Evolutionary conservation across 2,888 invertebrate species (phyloP), one percentile per base, ranked within the genome.

Genomic region (Lysandra bellargus): DNA sequence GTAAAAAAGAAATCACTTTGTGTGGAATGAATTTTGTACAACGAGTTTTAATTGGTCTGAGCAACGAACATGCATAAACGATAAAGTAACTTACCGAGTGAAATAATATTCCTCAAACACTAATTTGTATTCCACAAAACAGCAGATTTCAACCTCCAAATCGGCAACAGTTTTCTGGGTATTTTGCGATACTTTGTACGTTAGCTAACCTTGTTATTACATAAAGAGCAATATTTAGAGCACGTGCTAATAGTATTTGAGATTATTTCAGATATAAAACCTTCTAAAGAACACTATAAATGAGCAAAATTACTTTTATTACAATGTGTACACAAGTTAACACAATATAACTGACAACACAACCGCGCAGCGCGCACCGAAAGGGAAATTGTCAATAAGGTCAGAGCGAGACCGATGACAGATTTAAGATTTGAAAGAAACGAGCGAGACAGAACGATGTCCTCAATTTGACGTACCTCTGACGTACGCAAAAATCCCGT

Each of bases 311-410:
- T 30, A 3, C 3, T 12, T 64, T 30, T 64, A 64, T 30, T 64
- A 30, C 6, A 23, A 0, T 7, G n/a, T 64, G 30, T 30, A 61
- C 61, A 61, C 61, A 61, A n/a, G n/a, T n/a, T n/a, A n/a, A 64
- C 64, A 64, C 30, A 2, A n/a, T 4, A 49, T 0, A 1, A 49
- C 49, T 23, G 23, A 49, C 9, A 49, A 49, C 49, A 49, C 44
- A 7, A 44, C 44, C 44, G 44, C 33, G 40, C 33, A 6, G 5
- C 61, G 61, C 64, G 64, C 64, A 64, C 64, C 12, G 30, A 64
- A 64, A 64, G 64, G 12, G 64, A 64, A 64, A 64, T 64, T 64
- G 30, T 64, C 64, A 64, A 64, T 64, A 64, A 30, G 64, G 12
- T 64, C 30, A 30, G 64, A 64, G 23, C 64, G 30, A 64, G 64